Evolutionary conservation across 2,888 invertebrate species (phyloP), one percentile per base, ranked within the genome.

Genomic region (Gymnosoma rotundatum): DNA sequence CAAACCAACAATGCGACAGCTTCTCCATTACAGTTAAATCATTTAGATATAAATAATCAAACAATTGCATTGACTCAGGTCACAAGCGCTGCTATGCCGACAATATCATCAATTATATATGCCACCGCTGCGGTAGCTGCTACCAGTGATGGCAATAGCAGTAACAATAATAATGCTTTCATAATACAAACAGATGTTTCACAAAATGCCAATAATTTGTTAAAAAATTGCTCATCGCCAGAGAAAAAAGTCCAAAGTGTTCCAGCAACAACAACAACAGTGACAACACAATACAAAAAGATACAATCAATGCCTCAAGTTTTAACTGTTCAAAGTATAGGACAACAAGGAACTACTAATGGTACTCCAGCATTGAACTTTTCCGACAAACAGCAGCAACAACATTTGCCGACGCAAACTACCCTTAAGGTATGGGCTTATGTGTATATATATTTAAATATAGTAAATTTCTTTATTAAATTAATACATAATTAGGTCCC

Each of bases 251-350:
- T 86, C 54, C 85, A 86, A 85, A 80, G 69, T 58, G 14, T 18
- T 21, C 75, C 32, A 79, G 73, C 83, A 76, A 21, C 67, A 38
- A 42, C 42, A 42, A 2, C 42, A 4, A 12, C 42, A 10, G 42
- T 4, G 12, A 7, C 12, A 42, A 66, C 56, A 9, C 87, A 83
- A 6, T 89, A 86, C 42, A 89, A 90, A 66, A 89, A 89, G 58
- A 86, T 90, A 54, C 89, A 90, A 76, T 86, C 88, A 61, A 86
- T 90, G 78, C 88, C 89, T 5, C 89, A 89, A 66, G 86, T 89
- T 18, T 83, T 91, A 75, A 89, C 90, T 25, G 88, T 91, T 14
- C 91, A 90, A 86, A 89, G 87, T 83, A 83, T 89, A 16, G 74
- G 69, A 10, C 38, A 83, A 58, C 75, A 63, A 6, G 69, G 42